phyloP scores from a whole-genome alignment of 2,113 vertebrate genomes.

The Prunella himalayana region DNA sequence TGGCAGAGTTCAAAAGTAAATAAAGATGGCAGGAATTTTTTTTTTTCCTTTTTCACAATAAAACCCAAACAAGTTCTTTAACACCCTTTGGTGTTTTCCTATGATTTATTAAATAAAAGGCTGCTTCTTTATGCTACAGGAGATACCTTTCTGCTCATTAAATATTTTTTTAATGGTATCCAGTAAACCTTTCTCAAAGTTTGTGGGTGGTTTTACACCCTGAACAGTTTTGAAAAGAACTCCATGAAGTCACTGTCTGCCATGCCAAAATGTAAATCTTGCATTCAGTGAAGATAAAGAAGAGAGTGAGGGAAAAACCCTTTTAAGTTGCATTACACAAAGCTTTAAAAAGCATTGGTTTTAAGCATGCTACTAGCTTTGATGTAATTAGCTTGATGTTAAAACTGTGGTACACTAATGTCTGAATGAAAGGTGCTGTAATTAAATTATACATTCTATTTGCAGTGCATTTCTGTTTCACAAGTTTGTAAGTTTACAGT shows the following conservation, averaged over 20 bases:
- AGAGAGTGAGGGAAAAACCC: neutral
- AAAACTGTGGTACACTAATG: neutral
- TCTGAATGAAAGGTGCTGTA: conserved; percentile 12
- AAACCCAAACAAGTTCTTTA: conserved; percentile 18
- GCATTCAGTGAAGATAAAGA: neutral
- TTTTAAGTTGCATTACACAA: neutral
- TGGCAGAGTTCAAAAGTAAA: conserved; percentile 19
- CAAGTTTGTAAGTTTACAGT: neutral
- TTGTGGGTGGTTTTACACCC: neutral
- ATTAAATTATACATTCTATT: neutral
- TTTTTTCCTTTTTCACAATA: neutral
- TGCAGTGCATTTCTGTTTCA: neutral
- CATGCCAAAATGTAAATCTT: neutral
- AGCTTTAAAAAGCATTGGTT: neutral
- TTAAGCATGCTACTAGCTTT: conserved; percentile 3
- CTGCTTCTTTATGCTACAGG: neutral
- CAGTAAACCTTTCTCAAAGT: neutral
- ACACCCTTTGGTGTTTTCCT: neutral
- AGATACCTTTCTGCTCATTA: neutral
- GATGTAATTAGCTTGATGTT: conserved; percentile 36
- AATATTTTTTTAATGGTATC: neutral
- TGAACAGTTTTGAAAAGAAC: neutral
- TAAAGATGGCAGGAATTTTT: neutral
- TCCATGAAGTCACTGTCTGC: neutral
- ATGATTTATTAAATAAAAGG: neutral